Percentiles rank a stretch among this genome's conserved stretches.
phyloP scores from a whole-genome alignment of 1,140 invertebrate genomes.

The Homarus americanus region DNA sequence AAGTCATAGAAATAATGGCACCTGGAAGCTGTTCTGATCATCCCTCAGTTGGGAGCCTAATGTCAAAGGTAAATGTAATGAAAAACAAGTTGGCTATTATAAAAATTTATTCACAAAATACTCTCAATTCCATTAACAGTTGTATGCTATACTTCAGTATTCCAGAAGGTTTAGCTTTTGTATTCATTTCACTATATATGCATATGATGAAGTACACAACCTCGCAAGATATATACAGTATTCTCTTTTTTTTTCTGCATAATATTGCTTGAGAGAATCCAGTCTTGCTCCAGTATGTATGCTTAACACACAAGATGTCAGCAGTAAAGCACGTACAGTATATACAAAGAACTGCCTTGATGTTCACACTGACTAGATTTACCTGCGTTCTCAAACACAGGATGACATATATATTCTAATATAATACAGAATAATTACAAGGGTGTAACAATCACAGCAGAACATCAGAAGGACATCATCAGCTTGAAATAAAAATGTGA shows the following conservation, averaged over 20 bases:
- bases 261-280: slow-evolving; percentile 21
- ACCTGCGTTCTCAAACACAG: not conserved
- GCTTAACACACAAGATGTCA: not conserved
- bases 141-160: not conserved
- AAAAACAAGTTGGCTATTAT: not conserved
- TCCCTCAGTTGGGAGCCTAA: too few relatives aligned
- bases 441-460: slow-evolving; percentile 14
- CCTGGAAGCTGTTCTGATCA: too few relatives aligned
- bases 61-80: too few relatives aligned
- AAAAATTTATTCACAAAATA: slow-evolving; percentile 63
- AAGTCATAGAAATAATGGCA: too few relatives aligned
- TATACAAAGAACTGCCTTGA: slow-evolving; percentile 29
- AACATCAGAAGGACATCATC: slow-evolving; percentile 1
- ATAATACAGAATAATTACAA: not conserved
- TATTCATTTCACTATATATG: not conserved
- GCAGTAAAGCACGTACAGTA: not conserved
- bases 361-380: slow-evolving; percentile 50
- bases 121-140: slow-evolving; percentile 39
- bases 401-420: not conserved
- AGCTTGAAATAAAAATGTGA: not conserved
- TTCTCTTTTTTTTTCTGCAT: not conserved
- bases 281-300: not conserved
- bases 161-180: not conserved
- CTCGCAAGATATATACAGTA: not conserved
- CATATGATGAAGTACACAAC: not conserved